phyloP scores from a whole-genome alignment of 2,113 vertebrate genomes.

The Rallus limicola region DNA sequence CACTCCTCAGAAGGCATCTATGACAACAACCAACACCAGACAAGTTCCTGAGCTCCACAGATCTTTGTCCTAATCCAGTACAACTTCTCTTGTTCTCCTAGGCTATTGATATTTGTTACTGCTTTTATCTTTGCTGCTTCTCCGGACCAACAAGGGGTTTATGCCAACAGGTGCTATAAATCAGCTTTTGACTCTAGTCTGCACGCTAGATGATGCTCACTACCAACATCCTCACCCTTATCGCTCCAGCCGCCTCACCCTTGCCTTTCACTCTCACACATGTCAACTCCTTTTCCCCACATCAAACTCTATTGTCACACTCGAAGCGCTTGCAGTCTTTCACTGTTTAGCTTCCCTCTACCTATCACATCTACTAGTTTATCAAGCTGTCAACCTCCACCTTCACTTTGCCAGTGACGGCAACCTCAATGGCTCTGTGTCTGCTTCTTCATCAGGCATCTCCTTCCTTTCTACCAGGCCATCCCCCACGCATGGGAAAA shows the following conservation, averaged over 20 bases:
- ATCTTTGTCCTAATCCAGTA: not conserved
- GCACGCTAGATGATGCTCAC: not conserved
- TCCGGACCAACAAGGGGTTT: not conserved
- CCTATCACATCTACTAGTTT: slow-evolving; percentile 48
- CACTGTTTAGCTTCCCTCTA: slow-evolving; percentile 49
- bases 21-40: not conserved
- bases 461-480: slow-evolving; percentile 41
- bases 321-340: not conserved
- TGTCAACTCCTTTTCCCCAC: not conserved
- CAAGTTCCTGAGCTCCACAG: not conserved
- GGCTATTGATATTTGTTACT: not conserved
- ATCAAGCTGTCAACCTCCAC: slow-evolving; percentile 58
- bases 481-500: slow-evolving; percentile 51
- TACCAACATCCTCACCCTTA: not conserved
- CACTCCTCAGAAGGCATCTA: not conserved
- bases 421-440: slow-evolving; percentile 32
- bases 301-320: slow-evolving; percentile 33
- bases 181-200: not conserved
- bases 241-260: slow-evolving; percentile 11
- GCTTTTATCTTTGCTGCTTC: not conserved
- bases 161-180: not conserved
- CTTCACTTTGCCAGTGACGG: slow-evolving; percentile 55
- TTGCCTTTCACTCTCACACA: not conserved
- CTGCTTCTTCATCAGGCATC: slow-evolving; percentile 28
- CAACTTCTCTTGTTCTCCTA: not conserved